Evolutionary conservation across 2,888 invertebrate genomes (phyloP).

Genomic region (Pomacea canaliculata): DNA sequence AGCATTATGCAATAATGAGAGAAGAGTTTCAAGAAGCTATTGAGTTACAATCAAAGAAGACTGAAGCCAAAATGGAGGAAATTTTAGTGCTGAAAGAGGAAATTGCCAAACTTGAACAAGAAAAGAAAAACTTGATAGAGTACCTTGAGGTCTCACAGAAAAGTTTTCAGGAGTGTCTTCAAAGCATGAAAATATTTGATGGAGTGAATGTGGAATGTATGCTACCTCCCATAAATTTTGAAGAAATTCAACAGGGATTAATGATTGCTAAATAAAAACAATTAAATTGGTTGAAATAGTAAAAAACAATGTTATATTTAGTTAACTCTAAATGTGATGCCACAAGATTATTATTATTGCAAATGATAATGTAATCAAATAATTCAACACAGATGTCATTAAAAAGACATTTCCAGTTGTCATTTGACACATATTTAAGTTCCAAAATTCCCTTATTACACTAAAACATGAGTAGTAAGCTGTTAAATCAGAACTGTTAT

Average conservation of each 20-base stretch:
- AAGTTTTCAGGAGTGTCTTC: slow-evolving; percentile 54
- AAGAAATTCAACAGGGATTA: slow-evolving; percentile 43
- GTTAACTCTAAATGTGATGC: background rate
- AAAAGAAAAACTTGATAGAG: slow-evolving; percentile 21
- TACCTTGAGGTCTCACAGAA: slow-evolving; percentile 4
- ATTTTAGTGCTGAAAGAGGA: slow-evolving; percentile 26
- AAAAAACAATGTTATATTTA: background rate
- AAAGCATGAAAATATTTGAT: slow-evolving; percentile 48
- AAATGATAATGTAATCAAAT: too few species aligned
- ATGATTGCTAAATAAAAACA: background rate
- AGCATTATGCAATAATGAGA: slow-evolving; percentile 32
- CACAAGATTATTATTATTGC: too few species aligned
- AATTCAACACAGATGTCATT: too few species aligned
- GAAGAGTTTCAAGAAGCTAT: slow-evolving; percentile 31
- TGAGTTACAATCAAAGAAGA: background rate
- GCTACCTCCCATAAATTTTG: slow-evolving; percentile 51
- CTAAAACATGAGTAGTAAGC: too few species aligned
- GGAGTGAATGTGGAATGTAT: slow-evolving; percentile 50
- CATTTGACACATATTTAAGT: too few species aligned
- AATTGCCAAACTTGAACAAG: slow-evolving; percentile 23
- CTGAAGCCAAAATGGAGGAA: slow-evolving; percentile 28
- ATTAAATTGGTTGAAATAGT: background rate
- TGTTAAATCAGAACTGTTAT: too few species aligned
- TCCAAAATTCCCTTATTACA: too few species aligned
- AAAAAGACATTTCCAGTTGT: too few species aligned